Evolutionary conservation across 2,888 invertebrate genomes (phyloP).

Genomic region (Plagodis dolabraria): DNA sequence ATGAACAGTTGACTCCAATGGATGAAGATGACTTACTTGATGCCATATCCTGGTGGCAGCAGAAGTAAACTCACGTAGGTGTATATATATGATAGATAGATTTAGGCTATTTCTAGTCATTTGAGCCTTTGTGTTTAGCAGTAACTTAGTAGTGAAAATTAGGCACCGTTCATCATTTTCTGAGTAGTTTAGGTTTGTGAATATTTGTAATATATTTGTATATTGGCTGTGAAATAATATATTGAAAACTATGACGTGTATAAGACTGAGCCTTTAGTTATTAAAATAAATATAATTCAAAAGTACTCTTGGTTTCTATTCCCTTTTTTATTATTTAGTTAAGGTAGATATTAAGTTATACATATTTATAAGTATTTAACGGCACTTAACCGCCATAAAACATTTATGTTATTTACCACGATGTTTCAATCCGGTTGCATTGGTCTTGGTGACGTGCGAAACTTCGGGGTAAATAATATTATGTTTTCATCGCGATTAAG

Average conservation of each 20-base stretch:
- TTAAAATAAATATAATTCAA: conserved; percentile 34
- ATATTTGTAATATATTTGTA: conserved; percentile 22
- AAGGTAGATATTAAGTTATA: too few species aligned
- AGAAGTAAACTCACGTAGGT: conserved; percentile 64
- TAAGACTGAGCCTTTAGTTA: conserved; percentile 7
- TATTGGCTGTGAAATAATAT: conserved; percentile 35
- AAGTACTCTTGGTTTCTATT: conserved; percentile 5
- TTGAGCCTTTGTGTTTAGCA: conserved; percentile 13
- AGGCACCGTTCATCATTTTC: conserved; percentile 13
- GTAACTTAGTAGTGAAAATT: neutral
- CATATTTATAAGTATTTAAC: too few species aligned
- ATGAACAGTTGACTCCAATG: conserved; percentile 86
- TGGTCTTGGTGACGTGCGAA: too few species aligned
- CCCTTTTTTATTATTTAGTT: conserved; percentile 38
- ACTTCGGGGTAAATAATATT: too few species aligned
- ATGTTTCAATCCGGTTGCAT: too few species aligned
- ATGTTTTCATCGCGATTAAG: too few species aligned
- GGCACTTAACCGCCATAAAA: too few species aligned
- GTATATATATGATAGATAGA: conserved; percentile 22
- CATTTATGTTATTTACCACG: too few species aligned
- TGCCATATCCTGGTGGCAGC: conserved; percentile 92
- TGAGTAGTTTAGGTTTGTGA: conserved; percentile 11
- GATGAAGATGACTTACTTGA: conserved; percentile 94
- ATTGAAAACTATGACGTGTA: conserved; percentile 22
- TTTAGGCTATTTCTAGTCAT: conserved; percentile 56